Conservation (phyloP, 2,888 invertebrate species). For the Ennomos erosarius region DNA sequence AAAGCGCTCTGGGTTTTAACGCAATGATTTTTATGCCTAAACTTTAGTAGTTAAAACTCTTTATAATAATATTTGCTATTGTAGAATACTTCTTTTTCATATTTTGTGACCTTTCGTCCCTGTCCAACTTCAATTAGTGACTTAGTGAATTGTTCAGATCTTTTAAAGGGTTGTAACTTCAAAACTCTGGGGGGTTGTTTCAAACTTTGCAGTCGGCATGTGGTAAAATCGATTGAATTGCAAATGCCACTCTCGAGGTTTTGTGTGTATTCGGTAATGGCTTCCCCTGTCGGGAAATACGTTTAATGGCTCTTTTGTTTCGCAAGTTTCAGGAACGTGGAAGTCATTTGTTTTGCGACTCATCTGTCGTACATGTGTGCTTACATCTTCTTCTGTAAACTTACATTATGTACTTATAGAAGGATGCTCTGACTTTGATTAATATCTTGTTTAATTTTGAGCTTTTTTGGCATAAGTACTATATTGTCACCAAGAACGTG, state of each 20-base stretch:
- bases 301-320: conserved; percentile 30
- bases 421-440: too few relatives aligned
- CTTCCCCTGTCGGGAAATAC: conserved; percentile 19
- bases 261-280: conserved; percentile 25
- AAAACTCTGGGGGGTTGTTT: conserved; percentile 18
- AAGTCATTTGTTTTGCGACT: conserved; percentile 19
- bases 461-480: too few relatives aligned
- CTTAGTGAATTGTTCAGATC: conserved; percentile 22
- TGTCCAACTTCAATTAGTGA: conserved; percentile 14
- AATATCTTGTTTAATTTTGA: too few relatives aligned
- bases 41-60: too few relatives aligned
- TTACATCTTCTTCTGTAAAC: neutral
- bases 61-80: too few relatives aligned
- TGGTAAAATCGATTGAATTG: conserved; percentile 33
- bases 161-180: conserved; percentile 26
- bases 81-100: neutral
- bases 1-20: too few relatives aligned
- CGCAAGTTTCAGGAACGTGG: conserved; percentile 17
- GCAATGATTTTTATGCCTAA: too few relatives aligned
- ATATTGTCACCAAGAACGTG: too few relatives aligned
- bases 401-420: neutral
- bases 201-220: conserved; percentile 13
- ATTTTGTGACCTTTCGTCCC: neutral
- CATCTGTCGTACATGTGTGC: conserved; percentile 10
- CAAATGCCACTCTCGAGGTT: conserved; percentile 33